Percentiles rank a stretch among this genome's conserved stretches.
Conservation (phyloP, 2,113 vertebrate genomes). For the Progne subis region DNA sequence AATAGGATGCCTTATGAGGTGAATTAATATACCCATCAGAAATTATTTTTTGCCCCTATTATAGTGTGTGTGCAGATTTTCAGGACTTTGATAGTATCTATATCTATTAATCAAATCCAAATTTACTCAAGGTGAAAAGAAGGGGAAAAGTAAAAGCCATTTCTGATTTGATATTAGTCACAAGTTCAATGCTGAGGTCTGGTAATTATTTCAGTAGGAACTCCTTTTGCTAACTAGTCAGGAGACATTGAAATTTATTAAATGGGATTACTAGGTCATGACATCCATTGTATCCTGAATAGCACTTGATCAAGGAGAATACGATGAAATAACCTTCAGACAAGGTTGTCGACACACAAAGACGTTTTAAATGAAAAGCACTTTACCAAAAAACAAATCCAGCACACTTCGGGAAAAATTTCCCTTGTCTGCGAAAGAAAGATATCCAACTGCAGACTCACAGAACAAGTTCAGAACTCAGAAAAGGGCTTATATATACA, state of each 20-base stretch:
- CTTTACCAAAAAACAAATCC: not conserved
- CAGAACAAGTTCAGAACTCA: not conserved
- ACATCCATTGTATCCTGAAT: not conserved
- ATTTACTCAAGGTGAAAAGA: constrained; percentile 21
- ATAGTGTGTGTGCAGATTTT: not conserved
- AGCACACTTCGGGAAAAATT: not conserved
- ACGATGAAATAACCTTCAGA: constrained; percentile 33
- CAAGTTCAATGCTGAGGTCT: constrained; percentile 30
- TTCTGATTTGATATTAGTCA: constrained; percentile 46
- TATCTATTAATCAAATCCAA: constrained; percentile 50
- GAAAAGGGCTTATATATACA: not conserved
- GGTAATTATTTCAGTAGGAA: constrained; percentile 36
- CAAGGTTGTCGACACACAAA: constrained; percentile 37
- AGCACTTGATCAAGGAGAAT: constrained; percentile 13
- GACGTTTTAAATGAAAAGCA: not conserved
- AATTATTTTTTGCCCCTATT: not conserved
- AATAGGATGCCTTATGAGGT: not conserved
- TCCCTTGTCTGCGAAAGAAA: not conserved
- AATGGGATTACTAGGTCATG: constrained; percentile 41
- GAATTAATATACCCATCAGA: not conserved
- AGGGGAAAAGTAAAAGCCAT: not conserved
- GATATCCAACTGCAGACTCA: not conserved
- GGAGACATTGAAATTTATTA: not conserved
- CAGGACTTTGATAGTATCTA: not conserved
- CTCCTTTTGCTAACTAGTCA: not conserved